Evolutionary conservation across 1,140 invertebrate genomes (phyloP).

Genomic region (Aporrectodea caliginosa): DNA sequence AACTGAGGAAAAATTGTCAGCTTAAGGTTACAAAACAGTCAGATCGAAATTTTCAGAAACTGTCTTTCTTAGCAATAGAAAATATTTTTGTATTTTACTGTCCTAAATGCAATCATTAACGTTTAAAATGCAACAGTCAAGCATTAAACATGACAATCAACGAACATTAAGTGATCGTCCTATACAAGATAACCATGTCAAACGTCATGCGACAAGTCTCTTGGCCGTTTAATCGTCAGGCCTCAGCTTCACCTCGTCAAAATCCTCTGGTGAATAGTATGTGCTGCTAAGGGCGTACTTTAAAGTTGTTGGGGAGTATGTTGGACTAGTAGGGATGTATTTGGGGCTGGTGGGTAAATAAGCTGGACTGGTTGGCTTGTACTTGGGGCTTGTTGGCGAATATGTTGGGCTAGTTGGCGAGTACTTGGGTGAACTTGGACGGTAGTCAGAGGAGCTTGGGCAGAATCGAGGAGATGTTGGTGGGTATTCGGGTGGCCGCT

Average conservation of each 20-base stretch:
- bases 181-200: no score
- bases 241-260: conserved; percentile 16
- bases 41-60: no score
- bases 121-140: no score
- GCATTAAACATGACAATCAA: no score
- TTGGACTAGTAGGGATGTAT: conserved; percentile 40
- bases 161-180: no score
- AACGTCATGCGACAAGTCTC: no score
- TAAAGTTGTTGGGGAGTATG: conserved; percentile 37
- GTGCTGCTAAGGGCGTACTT: conserved; percentile 36
- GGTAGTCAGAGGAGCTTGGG: conserved; percentile 47
- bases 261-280: conserved; percentile 30
- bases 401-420: conserved; percentile 43
- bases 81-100: no score
- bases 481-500: conserved; percentile 62
- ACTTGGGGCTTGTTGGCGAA: conserved; percentile 62
- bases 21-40: no score
- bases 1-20: no score
- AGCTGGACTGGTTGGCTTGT: conserved; percentile 59
- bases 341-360: conserved; percentile 54
- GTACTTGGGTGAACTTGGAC: conserved; percentile 36
- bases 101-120: no score
- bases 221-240: neutral
- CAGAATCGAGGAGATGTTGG: conserved; percentile 37
- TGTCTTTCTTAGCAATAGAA: no score